Percentiles rank a stretch among this genome's conserved stretches.
Evolutionary conservation across 2,888 invertebrate species (phyloP).

Genomic region (Tortricodes alternella): DNA sequence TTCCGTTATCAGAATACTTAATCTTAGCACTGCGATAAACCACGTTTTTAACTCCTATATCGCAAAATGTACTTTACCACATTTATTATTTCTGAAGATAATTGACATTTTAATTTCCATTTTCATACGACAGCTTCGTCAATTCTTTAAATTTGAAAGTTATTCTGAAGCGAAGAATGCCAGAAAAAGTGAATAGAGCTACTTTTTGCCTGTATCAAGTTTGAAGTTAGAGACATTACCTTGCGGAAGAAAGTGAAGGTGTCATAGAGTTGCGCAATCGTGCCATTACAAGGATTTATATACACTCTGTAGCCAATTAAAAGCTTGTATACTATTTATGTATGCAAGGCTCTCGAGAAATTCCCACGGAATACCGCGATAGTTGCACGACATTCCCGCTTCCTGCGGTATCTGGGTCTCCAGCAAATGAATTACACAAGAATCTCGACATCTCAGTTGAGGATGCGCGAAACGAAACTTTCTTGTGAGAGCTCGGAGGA

Average conservation of each 20-base stretch:
- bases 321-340: slow-evolving; percentile 41
- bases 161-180: slow-evolving; percentile 12
- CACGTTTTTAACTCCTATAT: not conserved
- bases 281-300: slow-evolving; percentile 13
- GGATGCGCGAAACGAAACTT: slow-evolving; percentile 38
- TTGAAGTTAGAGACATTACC: slow-evolving; percentile 26
- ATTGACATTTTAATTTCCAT: no score
- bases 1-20: slow-evolving; percentile 20
- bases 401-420: slow-evolving; percentile 39
- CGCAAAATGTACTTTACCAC: not conserved
- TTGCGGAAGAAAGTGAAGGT: slow-evolving; percentile 29
- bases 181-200: slow-evolving; percentile 21
- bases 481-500: slow-evolving; percentile 13
- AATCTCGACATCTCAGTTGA: slow-evolving; percentile 37
- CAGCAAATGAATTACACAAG: slow-evolving; percentile 39
- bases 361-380: slow-evolving; percentile 54
- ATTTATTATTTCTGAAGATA: no score
- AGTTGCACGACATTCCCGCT: slow-evolving; percentile 36
- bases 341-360: slow-evolving; percentile 49
- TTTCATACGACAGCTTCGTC: no score
- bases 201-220: slow-evolving; percentile 22
- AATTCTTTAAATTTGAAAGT: slow-evolving; percentile 17
- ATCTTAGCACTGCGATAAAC: slow-evolving; percentile 15
- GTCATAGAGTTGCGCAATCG: slow-evolving; percentile 21
- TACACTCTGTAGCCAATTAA: not conserved